Conservation (phyloP, 1,140 invertebrate genomes). For the Vollenhovia emeryi region DNA sequence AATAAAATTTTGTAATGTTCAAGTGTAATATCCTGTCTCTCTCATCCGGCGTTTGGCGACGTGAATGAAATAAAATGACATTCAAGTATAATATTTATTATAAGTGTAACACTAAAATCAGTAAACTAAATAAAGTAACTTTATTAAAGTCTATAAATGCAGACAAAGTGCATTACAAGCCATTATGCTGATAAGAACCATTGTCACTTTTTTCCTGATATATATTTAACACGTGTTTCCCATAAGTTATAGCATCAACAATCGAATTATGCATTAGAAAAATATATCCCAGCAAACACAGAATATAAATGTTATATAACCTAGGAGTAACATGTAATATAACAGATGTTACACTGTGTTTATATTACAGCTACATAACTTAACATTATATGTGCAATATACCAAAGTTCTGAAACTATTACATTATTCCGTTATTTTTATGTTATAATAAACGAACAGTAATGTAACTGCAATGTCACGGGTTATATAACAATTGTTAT, state of each 20-base stretch:
- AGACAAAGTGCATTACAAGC: not conserved
- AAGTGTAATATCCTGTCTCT: not conserved
- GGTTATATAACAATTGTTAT: too few species aligned
- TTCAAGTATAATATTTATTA: not conserved
- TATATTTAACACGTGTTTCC: not conserved
- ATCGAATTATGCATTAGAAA: not conserved
- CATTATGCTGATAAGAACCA: not conserved
- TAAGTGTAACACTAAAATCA: too few species aligned
- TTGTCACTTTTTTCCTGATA: not conserved
- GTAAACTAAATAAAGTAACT: slow-evolving; percentile 15
- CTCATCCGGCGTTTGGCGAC: not conserved
- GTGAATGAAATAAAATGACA: not conserved
- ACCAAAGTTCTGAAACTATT: too few species aligned
- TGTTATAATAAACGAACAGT: too few species aligned
- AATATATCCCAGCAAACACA: too few species aligned
- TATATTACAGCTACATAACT: too few species aligned
- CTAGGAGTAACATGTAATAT: too few species aligned
- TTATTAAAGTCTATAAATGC: slow-evolving; percentile 19
- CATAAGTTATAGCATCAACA: not conserved
- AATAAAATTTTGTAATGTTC: not conserved
- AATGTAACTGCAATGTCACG: too few species aligned
- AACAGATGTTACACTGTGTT: too few species aligned
- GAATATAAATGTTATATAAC: too few species aligned
- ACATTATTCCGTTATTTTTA: too few species aligned
- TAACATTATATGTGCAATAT: too few species aligned